phyloP scores from a whole-genome alignment of 2,888 invertebrate species.

The Rhagium mordax region DNA sequence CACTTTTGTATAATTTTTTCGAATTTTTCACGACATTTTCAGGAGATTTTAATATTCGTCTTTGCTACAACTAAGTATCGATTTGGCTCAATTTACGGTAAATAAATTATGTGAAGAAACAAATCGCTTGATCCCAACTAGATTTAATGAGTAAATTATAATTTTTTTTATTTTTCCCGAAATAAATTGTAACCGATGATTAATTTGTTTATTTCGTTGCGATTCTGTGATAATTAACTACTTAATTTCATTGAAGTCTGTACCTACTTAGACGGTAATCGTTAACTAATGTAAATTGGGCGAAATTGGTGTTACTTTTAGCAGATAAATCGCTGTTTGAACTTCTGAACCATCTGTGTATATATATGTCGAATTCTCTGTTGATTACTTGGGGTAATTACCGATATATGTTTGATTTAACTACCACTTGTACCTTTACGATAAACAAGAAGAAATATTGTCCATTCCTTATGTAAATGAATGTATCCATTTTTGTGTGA shows the following conservation, averaged over 20 bases:
- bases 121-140: too few relatives aligned
- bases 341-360: too few relatives aligned
- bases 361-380: not conserved
- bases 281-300: too few relatives aligned
- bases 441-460: slow-evolving; percentile 22
- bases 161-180: too few relatives aligned
- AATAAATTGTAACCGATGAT: too few relatives aligned
- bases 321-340: too few relatives aligned
- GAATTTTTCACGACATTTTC: not conserved
- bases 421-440: slow-evolving; percentile 26
- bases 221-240: too few relatives aligned
- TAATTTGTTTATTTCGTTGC: too few relatives aligned
- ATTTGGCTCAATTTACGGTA: not conserved
- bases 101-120: not conserved
- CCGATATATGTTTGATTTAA: not conserved
- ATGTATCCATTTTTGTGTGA: slow-evolving; percentile 34
- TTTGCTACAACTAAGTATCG: not conserved
- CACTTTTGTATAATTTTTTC: not conserved
- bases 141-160: too few relatives aligned
- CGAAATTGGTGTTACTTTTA: too few relatives aligned
- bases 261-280: too few relatives aligned
- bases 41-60: not conserved
- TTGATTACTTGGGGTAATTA: not conserved
- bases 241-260: too few relatives aligned
- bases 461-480: slow-evolving; percentile 27